A percentile compares a stretch with the other conserved stretches of the same genome.
Evolutionary conservation across 2,888 invertebrate genomes (phyloP).

Genomic region (Troilus luridus): DNA sequence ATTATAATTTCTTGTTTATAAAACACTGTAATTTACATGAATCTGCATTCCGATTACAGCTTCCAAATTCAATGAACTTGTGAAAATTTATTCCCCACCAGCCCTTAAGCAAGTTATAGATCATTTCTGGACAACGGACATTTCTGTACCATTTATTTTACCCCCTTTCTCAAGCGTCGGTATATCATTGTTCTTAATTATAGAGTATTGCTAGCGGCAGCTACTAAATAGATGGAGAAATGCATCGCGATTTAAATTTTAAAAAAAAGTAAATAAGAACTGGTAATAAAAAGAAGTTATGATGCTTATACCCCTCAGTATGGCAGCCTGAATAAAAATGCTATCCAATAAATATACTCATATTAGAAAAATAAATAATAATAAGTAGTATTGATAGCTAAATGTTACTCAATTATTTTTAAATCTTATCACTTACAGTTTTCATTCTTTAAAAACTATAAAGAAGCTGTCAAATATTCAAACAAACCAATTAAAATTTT

Average conservation of each 20-base stretch:
- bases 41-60: constrained; percentile 45
- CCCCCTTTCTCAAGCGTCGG: not conserved
- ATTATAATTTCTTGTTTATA: constrained; percentile 50
- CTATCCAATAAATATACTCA: no score
- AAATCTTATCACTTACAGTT: no score
- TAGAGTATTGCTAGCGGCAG: not conserved
- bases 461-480: no score
- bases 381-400: no score
- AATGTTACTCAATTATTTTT: no score
- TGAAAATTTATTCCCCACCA: constrained; percentile 15
- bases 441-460: no score
- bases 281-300: no score
- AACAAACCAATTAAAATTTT: no score
- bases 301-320: no score
- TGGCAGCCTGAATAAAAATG: no score
- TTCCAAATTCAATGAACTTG: constrained; percentile 44
- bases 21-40: constrained; percentile 49
- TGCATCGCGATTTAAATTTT: not conserved
- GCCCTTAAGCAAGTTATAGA: not conserved
- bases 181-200: not conserved
- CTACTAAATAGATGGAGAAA: not conserved
- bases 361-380: no score
- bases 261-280: no score
- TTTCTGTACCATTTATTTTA: not conserved
- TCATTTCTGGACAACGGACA: not conserved